Evolutionary conservation across 2,888 invertebrate genomes (phyloP).

Genomic region (Sinelater perroti): DNA sequence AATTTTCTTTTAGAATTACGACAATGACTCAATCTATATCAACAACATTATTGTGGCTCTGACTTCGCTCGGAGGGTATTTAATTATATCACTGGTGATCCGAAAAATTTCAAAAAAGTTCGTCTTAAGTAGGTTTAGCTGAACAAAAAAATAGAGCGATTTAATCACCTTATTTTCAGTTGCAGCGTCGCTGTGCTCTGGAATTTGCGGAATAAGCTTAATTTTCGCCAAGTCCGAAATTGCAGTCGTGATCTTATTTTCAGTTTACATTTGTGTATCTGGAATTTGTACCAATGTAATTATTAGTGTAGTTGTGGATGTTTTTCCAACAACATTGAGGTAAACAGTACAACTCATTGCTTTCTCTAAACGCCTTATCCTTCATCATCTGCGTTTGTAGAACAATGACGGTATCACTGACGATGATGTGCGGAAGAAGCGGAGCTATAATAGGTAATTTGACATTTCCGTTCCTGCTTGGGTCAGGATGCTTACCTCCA

Average conservation of each 20-base stretch:
- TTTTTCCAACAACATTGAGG: slow-evolving; percentile 74
- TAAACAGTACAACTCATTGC: slow-evolving; percentile 47
- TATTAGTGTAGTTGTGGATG: slow-evolving; percentile 69
- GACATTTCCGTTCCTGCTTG: slow-evolving; percentile 73
- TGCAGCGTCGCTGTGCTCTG: slow-evolving; percentile 59
- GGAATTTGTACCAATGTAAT: slow-evolving; percentile 69
- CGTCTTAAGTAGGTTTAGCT: slow-evolving; percentile 62
- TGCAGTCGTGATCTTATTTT: slow-evolving; percentile 65
- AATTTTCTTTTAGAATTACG: slow-evolving; percentile 48
- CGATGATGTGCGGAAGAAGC: slow-evolving; percentile 75
- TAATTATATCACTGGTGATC: slow-evolving; percentile 67
- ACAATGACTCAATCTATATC: slow-evolving; percentile 65
- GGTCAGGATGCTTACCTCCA: slow-evolving; percentile 75
- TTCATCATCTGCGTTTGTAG: slow-evolving; percentile 59
- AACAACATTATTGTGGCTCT: slow-evolving; percentile 75
- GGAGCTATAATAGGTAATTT: slow-evolving; percentile 78
- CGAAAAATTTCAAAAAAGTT: slow-evolving; percentile 64
- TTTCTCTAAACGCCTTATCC: not conserved
- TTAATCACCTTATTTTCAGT: no score
- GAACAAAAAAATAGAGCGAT: slow-evolving; percentile 44
- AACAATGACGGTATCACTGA: slow-evolving; percentile 76
- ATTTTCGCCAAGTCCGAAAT: slow-evolving; percentile 66
- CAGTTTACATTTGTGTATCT: slow-evolving; percentile 65
- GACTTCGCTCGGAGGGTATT: slow-evolving; percentile 70
- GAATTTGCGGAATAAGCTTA: slow-evolving; percentile 62